These are phyloP conservation scores for Poecile montanus DNA, from an alignment of 2,797 vertebrate species.

Conservation along the genomic window DNA sequence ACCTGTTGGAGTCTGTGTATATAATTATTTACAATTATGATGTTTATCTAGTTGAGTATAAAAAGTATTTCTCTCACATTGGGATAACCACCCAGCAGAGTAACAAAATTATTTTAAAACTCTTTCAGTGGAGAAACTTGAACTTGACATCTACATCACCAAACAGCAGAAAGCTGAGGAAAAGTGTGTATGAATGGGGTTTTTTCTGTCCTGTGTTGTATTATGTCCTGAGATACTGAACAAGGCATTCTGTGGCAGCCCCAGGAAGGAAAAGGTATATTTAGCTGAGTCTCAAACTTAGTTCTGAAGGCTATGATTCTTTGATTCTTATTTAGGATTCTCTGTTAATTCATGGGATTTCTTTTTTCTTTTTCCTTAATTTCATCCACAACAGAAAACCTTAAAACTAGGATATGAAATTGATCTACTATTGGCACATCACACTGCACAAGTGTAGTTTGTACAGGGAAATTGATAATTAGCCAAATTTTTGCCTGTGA, in stretches of 20 bases:
- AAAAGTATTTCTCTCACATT: not conserved
- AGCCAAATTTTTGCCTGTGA: not conserved
- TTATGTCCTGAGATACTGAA: not conserved
- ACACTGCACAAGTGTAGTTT: not conserved
- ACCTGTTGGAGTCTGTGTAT: not conserved
- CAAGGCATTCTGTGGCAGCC: not conserved
- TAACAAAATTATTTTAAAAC: not conserved
- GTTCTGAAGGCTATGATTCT: not conserved
- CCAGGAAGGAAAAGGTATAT: not conserved
- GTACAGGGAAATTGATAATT: not conserved
- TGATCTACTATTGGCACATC: not conserved
- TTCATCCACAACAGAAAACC: not conserved
- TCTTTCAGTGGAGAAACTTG: not conserved
- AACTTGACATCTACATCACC: not conserved
- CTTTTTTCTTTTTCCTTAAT: not conserved
- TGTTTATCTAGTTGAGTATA: not conserved
- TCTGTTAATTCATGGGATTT: not conserved
- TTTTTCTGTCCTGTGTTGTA: not conserved
- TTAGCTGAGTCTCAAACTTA: not conserved
- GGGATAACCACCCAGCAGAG: not conserved
- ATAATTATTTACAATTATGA: fast-evolving
- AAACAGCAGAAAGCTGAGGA: not conserved
- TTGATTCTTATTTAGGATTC: not conserved
- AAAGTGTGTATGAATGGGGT: fast-evolving
- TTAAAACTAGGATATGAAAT: not conserved